Conservation (phyloP, 2,113 vertebrate genomes). For the Pithys albifrons region DNA sequence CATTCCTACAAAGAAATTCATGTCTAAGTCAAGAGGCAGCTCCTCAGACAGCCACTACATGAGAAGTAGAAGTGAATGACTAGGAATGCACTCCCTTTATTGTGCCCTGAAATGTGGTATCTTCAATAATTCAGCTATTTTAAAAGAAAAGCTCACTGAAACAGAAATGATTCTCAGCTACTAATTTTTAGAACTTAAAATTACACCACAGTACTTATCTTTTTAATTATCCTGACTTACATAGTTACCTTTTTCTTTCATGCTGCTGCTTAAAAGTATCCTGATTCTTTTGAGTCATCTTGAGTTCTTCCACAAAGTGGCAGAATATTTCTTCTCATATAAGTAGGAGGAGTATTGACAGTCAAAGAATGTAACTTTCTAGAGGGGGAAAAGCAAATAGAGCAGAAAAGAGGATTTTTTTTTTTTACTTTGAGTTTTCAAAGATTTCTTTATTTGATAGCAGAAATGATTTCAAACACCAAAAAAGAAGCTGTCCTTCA, state of each 20-base stretch:
- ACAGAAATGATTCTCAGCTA: neutral
- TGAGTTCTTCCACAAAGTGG: constrained; percentile 65
- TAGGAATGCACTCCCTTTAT: neutral
- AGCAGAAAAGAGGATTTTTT: constrained; percentile 69
- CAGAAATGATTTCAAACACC: constrained; percentile 5
- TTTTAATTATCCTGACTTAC: constrained; percentile 26
- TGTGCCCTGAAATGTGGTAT: neutral
- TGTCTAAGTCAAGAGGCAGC: neutral
- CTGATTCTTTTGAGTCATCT: constrained; percentile 66
- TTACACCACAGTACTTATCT: neutral
- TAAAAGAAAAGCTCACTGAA: neutral
- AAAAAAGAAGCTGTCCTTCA: constrained; percentile 56
- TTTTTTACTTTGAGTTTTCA: constrained; percentile 17
- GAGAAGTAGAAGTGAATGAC: neutral
- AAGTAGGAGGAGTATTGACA: constrained; percentile 65
- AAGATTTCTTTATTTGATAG: constrained; percentile 71
- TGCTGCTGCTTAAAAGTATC: constrained; percentile 63
- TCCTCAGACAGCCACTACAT: neutral
- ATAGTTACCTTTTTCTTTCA: constrained; percentile 68
- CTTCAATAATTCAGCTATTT: neutral
- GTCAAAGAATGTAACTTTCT: constrained; percentile 74
- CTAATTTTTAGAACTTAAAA: neutral
- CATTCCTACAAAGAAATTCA: neutral
- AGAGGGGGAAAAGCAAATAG: constrained; percentile 67
- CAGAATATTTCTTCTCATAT: constrained; percentile 65